phyloP scores from a whole-genome alignment of 2,113 vertebrate species.

The Riparia riparia region DNA sequence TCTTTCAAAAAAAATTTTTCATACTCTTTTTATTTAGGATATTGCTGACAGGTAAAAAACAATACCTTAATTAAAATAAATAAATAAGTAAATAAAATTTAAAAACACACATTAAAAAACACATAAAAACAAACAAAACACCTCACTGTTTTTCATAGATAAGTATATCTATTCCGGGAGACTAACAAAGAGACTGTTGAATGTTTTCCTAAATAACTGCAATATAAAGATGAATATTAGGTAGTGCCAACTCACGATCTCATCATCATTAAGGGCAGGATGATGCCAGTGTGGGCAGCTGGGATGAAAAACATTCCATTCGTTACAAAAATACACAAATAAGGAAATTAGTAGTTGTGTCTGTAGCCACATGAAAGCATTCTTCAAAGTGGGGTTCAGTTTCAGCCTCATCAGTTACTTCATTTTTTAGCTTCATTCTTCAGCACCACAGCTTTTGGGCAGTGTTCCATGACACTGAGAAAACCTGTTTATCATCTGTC shows the following conservation, averaged over 20 bases:
- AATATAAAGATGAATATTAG: background rate
- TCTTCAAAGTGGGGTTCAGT: background rate
- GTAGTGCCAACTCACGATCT: background rate
- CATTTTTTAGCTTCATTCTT: background rate
- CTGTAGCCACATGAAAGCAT: background rate
- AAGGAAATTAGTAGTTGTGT: background rate
- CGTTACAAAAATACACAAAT: background rate
- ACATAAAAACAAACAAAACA: background rate
- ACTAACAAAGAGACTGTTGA: background rate
- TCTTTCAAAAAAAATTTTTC: background rate
- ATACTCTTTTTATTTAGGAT: background rate
- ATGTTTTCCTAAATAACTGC: background rate
- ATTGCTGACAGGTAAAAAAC: background rate
- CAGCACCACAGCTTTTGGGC: background rate
- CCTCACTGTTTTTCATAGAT: background rate
- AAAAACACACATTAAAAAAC: too few relatives aligned
- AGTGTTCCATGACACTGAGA: background rate
- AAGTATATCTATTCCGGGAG: background rate
- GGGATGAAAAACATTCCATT: background rate
- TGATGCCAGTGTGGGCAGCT: background rate
- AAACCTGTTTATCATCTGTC: background rate
- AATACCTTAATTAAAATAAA: background rate
- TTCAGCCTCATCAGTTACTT: background rate
- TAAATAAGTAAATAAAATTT: too few relatives aligned
- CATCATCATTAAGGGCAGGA: background rate